Conservation (phyloP, 2,113 vertebrate genomes). For the Zapus hudsonius region DNA sequence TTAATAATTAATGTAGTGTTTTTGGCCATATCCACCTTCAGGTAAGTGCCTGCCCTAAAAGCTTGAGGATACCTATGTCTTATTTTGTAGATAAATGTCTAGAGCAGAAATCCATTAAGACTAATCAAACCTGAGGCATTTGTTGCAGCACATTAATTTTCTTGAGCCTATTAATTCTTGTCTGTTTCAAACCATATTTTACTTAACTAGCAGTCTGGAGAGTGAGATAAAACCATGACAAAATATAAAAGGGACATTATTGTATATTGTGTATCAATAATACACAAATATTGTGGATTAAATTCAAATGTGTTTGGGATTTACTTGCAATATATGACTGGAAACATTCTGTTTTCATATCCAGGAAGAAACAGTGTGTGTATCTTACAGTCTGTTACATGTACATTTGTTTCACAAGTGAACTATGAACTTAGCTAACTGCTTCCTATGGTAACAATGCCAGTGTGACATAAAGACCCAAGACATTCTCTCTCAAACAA, state of each 20-base stretch:
- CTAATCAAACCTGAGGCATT: conserved; percentile 65
- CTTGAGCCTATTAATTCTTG: conserved; percentile 68
- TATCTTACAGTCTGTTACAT: background rate
- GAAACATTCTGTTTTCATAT: background rate
- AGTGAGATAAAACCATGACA: conserved; percentile 60
- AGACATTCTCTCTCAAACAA: background rate
- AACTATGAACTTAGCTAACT: background rate
- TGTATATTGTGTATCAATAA: background rate
- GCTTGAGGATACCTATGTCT: conserved; percentile 61
- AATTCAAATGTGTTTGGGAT: background rate
- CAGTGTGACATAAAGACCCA: background rate
- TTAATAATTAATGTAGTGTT: conserved; percentile 67
- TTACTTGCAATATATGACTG: background rate
- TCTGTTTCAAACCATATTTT: conserved; percentile 64
- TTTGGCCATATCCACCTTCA: conserved; percentile 57
- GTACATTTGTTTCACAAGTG: background rate
- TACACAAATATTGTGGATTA: background rate
- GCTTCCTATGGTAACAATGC: background rate
- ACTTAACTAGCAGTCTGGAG: conserved; percentile 27
- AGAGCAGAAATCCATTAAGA: conserved; percentile 71
- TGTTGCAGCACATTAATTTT: conserved; percentile 63
- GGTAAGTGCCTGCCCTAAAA: conserved; percentile 41
- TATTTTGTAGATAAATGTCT: conserved; percentile 76
- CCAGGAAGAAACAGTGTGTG: background rate
- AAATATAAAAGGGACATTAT: background rate